A percentile compares a stretch with the other conserved stretches of the same genome.
These are phyloP conservation scores for Bungarus multicinctus DNA, from an alignment of 2,113 vertebrate genomes.

Conservation along the genomic window DNA sequence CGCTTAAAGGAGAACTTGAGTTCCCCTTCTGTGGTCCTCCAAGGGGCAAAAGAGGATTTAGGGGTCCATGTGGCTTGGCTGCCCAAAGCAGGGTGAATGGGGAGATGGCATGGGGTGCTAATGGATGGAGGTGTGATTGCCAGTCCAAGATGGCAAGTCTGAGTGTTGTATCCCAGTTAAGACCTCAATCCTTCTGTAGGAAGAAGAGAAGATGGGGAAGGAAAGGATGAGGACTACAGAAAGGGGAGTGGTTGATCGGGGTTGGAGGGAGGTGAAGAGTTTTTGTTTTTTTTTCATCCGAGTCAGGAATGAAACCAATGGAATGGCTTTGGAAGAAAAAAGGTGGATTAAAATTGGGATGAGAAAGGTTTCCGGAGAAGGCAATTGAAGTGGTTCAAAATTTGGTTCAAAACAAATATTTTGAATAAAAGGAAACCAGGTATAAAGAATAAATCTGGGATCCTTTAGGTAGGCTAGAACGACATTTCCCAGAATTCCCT, in stretches of 20 bases:
- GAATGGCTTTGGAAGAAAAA: not conserved
- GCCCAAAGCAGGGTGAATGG: not conserved
- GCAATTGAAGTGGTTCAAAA: not conserved
- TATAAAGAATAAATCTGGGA: not conserved
- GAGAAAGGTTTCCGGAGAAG: not conserved
- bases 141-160: not conserved
- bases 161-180: not conserved
- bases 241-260: not conserved
- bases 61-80: not conserved
- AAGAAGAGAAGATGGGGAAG: not conserved
- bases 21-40: not conserved
- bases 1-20: not conserved
- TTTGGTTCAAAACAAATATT: not conserved
- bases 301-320: not conserved
- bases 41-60: not conserved
- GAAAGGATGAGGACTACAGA: no score
- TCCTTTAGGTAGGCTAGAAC: not conserved
- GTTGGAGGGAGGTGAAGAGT: not conserved
- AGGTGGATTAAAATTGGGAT: not conserved
- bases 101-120: not conserved
- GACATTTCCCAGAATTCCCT: not conserved
- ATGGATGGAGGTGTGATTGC: not conserved
- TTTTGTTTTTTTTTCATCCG: not conserved
- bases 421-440: not conserved
- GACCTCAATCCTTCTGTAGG: not conserved